phyloP scores from a whole-genome alignment of 2,888 invertebrate species.

The Elysia crispata region DNA sequence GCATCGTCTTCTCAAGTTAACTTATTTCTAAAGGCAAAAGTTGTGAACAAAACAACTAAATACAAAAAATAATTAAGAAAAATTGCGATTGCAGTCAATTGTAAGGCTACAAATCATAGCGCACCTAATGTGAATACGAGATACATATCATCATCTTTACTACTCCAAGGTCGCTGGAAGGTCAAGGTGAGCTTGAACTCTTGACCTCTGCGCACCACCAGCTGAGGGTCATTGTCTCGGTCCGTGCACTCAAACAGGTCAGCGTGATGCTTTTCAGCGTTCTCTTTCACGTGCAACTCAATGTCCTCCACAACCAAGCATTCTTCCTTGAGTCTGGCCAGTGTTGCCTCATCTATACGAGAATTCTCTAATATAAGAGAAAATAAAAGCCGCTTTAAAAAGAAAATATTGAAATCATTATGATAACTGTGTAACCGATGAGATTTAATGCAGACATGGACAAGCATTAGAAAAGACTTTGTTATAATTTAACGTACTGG shows the following conservation, averaged over 20 bases:
- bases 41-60: no score
- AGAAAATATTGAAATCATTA: background rate
- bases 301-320: slow-evolving; percentile 42
- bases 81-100: no score
- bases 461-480: no score
- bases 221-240: slow-evolving; percentile 22
- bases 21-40: no score
- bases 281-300: slow-evolving; percentile 53
- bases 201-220: slow-evolving; percentile 79
- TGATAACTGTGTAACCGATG: background rate
- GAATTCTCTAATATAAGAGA: no score
- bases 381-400: background rate
- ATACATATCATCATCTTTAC: slow-evolving; percentile 20
- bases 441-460: no score
- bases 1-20: no score
- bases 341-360: background rate
- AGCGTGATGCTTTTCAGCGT: slow-evolving; percentile 57
- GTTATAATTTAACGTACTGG: no score
- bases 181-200: slow-evolving; percentile 54
- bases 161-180: slow-evolving; percentile 46
- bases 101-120: background rate
- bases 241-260: slow-evolving; percentile 53
- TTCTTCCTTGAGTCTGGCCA: background rate
- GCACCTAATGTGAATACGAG: slow-evolving; percentile 20
- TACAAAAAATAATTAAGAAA: no score